phyloP scores from a whole-genome alignment of 2,113 vertebrate species.

The Planiliza haematocheilus region DNA sequence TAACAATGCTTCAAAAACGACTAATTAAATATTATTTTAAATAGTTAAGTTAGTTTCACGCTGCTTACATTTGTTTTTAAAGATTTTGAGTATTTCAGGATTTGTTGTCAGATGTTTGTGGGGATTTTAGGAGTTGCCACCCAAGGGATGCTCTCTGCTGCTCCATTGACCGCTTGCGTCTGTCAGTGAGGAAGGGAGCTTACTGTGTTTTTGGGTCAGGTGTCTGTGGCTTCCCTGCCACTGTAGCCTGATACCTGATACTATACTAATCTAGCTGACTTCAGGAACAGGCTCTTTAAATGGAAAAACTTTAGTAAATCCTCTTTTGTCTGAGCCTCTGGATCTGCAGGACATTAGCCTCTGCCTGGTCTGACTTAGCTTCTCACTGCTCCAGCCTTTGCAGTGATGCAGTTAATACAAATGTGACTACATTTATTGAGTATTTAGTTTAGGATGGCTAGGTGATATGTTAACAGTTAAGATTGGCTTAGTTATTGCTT shows the following conservation, averaged over 20 bases:
- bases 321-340: constrained; percentile 77
- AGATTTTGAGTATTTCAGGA: constrained; percentile 19
- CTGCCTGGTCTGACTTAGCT: constrained; percentile 30
- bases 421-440: constrained; percentile 6
- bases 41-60: neutral
- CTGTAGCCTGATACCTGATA: constrained; percentile 78
- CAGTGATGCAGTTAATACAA: constrained; percentile 28
- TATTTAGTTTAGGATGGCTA: neutral
- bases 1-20: too few species aligned
- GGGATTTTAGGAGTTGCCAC: constrained; percentile 39
- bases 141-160: constrained; percentile 46
- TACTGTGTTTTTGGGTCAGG: constrained; percentile 66
- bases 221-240: constrained; percentile 62
- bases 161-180: constrained; percentile 31
- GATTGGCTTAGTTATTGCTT: neutral
- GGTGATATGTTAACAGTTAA: neutral
- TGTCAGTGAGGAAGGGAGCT: constrained; percentile 54
- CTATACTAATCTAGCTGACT: constrained; percentile 77
- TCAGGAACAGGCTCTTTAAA: constrained; percentile 74
- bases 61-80: constrained; percentile 1
- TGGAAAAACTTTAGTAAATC: constrained; percentile 70
- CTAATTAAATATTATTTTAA: neutral
- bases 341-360: constrained; percentile 57
- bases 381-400: neutral
- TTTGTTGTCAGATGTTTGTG: constrained; percentile 24